Evolutionary conservation across 1,140 invertebrate species (phyloP), one percentile per base, ranked within the genome.

Genomic region (Pentalonia nigronervosa): DNA sequence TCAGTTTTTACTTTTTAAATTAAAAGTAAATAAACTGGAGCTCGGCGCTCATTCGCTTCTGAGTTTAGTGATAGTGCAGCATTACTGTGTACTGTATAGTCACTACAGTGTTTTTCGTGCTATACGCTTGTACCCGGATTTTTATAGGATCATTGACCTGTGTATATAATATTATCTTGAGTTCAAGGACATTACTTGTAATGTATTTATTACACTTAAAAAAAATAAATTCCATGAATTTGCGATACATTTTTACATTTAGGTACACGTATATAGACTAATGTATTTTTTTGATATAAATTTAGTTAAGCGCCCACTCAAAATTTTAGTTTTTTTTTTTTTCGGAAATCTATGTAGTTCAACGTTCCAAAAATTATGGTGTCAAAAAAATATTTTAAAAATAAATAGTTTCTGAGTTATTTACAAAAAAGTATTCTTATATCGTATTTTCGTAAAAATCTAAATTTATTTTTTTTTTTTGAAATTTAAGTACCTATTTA

Each of bases 111-210:
- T 81, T 50, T 23, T n/a, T 83, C 23, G 6, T 21, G 47, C 6
- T 23, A 83, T 7, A 21, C 6, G 21, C 21, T 23, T 53, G 47
- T 84, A 81, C 20, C 48, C 20, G 91, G 20, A 76, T 76, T 76
- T n/a, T 34, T 81, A 47, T 50, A 34, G 23, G 90, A 84, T 92
- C 91, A 92, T 53, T 92, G 76, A 92, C 76, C 76, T 3, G 23
- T 25, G 1, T n/a, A 34, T 34, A 47, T 34, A 4, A 83, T 92
- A 92, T 83, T 92, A 41, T 84, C 34, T 92, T 14, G 91, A 92
- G 91, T 92, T 92, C 91, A 92, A 92, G 91, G 91, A 41, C 91
- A 92, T 23, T 48, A 90, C n/a, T 60, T 41, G 53, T 60, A 11
- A 21, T 41, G 50, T 56, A 45, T 90, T n/a, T 41, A 41, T 30